Evolutionary conservation across 1,140 invertebrate species (phyloP), one percentile per base, ranked within the genome.

Genomic region (Bombus soroeensis): DNA sequence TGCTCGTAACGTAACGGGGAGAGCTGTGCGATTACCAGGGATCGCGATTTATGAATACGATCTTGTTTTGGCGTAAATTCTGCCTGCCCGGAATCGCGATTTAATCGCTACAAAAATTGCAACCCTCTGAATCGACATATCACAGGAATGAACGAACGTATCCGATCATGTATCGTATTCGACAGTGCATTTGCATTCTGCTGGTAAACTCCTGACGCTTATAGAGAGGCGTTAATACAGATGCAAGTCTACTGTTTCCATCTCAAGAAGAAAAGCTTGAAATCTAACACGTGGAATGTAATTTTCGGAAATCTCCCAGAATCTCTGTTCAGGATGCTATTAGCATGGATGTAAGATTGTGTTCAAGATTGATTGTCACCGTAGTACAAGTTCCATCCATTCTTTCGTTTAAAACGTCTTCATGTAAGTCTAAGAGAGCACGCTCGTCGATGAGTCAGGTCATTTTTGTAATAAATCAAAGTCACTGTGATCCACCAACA

Each of bases 381-480:
- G 6, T 57, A 64, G 34, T 79, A 84, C 59, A 59, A 79, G 82
- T 43, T 71, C 75, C 66, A 84, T 84, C 82, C n/a, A 83, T 83
- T 83, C 75, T 71, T 41, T 64, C 64, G 37, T 79, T 79, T 79
- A 84, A 79, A 84, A 84, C 66, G 82, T 84, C 82, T 84, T 84
- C 76, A 79, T 84, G 82, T 84, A 84, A 71, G 82, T 79, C 82
- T 84, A 83, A 83, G 81, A 25, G 64, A 86, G 72, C 59, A 70
- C 62, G 71, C 28, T 71, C 62, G 71, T 83, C 80, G 85, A 82
- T 76, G 85, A 75, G 81, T 62, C 73, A 57, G 73, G 73, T 83
- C 80, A 86, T 86, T 86, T 86, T 86, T 86, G 80, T 86, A 86
- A 86, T 86, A 83, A 86, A 86, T 86, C 85, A 86, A 86, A 86